phyloP scores from a whole-genome alignment of 2,888 invertebrate species.

The Podabrus alpinus region DNA sequence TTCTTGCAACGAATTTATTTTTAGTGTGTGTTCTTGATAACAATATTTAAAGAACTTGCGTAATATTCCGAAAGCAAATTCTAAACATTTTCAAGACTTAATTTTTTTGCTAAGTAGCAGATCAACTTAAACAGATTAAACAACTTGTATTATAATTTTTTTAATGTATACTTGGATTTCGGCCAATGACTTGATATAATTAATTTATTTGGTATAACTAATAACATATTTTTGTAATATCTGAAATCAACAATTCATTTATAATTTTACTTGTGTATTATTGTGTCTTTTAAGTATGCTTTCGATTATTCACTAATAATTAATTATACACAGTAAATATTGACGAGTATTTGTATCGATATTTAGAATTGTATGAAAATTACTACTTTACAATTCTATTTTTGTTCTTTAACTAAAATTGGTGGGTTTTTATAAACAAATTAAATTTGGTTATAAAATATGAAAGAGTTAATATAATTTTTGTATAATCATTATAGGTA shows the following conservation, averaged over 20 bases:
- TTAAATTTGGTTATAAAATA: too few relatives aligned
- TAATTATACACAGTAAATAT: background rate
- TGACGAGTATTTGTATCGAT: background rate
- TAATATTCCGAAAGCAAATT: conserved; percentile 5
- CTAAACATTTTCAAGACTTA: background rate
- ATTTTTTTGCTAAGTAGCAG: background rate
- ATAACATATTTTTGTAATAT: background rate
- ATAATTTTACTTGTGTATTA: background rate
- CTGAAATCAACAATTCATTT: background rate
- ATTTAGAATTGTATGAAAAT: too few relatives aligned
- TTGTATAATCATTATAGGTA: too few relatives aligned
- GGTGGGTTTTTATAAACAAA: too few relatives aligned
- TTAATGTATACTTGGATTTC: background rate
- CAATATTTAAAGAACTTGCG: conserved; percentile 21
- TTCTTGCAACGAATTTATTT: conserved; percentile 4
- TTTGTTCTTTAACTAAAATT: background rate
- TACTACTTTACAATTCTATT: background rate
- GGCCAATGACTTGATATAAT: background rate
- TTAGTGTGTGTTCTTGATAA: conserved; percentile 13
- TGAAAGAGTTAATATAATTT: too few relatives aligned
- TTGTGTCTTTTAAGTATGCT: background rate
- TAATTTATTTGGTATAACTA: background rate
- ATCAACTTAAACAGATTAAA: background rate
- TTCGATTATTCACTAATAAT: background rate
- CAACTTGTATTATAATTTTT: background rate